phyloP scores from a whole-genome alignment of 1,140 invertebrate species.

The Sweltsa coloradensis region DNA sequence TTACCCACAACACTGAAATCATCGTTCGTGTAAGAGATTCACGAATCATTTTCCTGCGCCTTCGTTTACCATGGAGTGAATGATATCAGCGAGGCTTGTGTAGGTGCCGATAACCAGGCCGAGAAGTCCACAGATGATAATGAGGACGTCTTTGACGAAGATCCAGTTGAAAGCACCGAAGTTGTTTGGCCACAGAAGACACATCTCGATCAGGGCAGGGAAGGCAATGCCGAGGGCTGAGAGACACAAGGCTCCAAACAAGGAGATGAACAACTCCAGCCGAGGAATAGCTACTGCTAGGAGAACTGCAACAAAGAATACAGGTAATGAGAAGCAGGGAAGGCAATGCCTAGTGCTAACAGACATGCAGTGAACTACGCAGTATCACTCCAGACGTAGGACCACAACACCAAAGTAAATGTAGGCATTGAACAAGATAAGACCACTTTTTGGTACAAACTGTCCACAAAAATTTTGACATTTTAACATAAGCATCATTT shows the following conservation, averaged over 20 bases:
- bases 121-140: conserved; percentile 52
- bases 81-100: conserved; percentile 47
- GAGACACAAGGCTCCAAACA: conserved; percentile 70
- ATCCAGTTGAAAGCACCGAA: conserved; percentile 31
- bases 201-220: conserved; percentile 67
- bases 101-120: conserved; percentile 59
- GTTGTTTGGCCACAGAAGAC: conserved; percentile 39
- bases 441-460: too few species aligned
- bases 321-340: too few species aligned
- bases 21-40: too few species aligned
- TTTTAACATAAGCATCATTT: neutral
- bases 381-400: too few species aligned
- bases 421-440: too few species aligned
- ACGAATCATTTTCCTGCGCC: too few species aligned
- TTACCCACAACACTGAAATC: too few species aligned
- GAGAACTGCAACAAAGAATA: conserved; percentile 55
- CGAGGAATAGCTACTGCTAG: conserved; percentile 61
- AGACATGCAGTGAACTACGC: too few species aligned
- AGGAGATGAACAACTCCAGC: conserved; percentile 70
- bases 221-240: conserved; percentile 71
- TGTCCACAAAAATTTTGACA: neutral
- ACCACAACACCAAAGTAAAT: too few species aligned
- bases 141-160: conserved; percentile 49
- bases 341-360: too few species aligned
- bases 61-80: conserved; percentile 30